Percentiles rank a stretch among this genome's conserved stretches.
Conservation (phyloP, 92 coral and sea anemone species). For the Siderastrea siderea region DNA sequence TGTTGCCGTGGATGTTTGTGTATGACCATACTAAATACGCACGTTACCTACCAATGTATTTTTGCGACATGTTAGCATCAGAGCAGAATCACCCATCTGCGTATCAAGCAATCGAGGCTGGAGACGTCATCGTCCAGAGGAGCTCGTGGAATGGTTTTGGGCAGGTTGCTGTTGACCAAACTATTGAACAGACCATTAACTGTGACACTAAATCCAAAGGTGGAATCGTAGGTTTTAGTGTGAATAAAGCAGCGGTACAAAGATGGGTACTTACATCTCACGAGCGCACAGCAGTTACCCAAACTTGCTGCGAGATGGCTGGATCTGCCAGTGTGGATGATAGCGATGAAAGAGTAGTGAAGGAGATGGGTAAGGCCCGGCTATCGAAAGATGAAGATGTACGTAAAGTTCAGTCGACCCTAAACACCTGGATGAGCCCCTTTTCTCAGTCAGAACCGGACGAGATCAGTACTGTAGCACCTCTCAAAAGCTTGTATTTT, state of each 20-base stretch:
- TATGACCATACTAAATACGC: conserved; percentile 49
- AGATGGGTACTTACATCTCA: conserved; percentile 74
- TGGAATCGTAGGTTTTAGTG: conserved; percentile 44
- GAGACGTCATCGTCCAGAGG: conserved; percentile 44
- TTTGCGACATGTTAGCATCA: conserved; percentile 28
- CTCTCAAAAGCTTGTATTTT: too few relatives aligned
- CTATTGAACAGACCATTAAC: conserved; percentile 51
- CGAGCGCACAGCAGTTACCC: conserved; percentile 68
- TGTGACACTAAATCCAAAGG: conserved; percentile 70
- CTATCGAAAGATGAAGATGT: conserved; percentile 32
- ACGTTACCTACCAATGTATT: conserved; percentile 29
- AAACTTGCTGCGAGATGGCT: conserved; percentile 71
- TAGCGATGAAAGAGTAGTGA: conserved; percentile 25
- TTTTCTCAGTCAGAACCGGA: conserved; percentile 26
- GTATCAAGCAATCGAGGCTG: conserved; percentile 20
- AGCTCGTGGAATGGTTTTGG: conserved; percentile 33
- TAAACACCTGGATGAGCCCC: conserved; percentile 48
- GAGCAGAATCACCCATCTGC: conserved; percentile 27
- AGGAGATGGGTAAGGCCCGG: conserved; percentile 39
- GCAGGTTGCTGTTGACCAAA: conserved; percentile 42
- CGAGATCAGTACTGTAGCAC: too few relatives aligned
- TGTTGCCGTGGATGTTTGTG: conserved; percentile 63
- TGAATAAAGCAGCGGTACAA: conserved; percentile 56
- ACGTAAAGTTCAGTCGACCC: conserved; percentile 18
- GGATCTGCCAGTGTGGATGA: conserved; percentile 33